Evolutionary conservation across 2,888 invertebrate genomes (phyloP).

Genomic region (Crepidodera aurea): DNA sequence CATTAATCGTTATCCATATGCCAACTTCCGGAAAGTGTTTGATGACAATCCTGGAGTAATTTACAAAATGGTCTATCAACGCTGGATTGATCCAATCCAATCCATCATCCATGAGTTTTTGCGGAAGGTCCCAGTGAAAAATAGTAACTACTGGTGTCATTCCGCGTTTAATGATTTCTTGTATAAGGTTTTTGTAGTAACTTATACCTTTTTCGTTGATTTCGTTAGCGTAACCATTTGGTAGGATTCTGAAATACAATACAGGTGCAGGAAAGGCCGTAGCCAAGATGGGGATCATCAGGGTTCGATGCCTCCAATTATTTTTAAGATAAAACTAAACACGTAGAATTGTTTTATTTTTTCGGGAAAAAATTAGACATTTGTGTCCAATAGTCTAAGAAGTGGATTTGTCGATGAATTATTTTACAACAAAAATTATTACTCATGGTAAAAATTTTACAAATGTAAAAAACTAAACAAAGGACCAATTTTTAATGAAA

Average conservation of each 20-base stretch:
- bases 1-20: slow-evolving; percentile 75
- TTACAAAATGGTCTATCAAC: slow-evolving; percentile 67
- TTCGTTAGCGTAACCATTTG: slow-evolving; percentile 71
- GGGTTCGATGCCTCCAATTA: too few relatives aligned
- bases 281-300: too few relatives aligned
- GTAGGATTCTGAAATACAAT: slow-evolving; percentile 69
- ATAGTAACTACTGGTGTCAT: slow-evolving; percentile 70
- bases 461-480: too few relatives aligned
- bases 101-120: slow-evolving; percentile 57
- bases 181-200: slow-evolving; percentile 79
- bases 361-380: too few relatives aligned
- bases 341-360: too few relatives aligned
- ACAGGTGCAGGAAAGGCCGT: too few relatives aligned
- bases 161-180: slow-evolving; percentile 67
- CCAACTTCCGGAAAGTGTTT: slow-evolving; percentile 58
- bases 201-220: slow-evolving; percentile 75
- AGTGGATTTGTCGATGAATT: too few relatives aligned
- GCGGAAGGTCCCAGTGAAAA: slow-evolving; percentile 63
- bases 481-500: too few relatives aligned
- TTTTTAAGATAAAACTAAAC: too few relatives aligned
- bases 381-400: too few relatives aligned
- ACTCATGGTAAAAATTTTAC: too few relatives aligned
- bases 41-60: slow-evolving; percentile 67
- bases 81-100: slow-evolving; percentile 72
- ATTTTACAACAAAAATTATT: too few relatives aligned